Conservation (phyloP, 1,140 invertebrate species). For the Dinothrombium tinctorium region DNA sequence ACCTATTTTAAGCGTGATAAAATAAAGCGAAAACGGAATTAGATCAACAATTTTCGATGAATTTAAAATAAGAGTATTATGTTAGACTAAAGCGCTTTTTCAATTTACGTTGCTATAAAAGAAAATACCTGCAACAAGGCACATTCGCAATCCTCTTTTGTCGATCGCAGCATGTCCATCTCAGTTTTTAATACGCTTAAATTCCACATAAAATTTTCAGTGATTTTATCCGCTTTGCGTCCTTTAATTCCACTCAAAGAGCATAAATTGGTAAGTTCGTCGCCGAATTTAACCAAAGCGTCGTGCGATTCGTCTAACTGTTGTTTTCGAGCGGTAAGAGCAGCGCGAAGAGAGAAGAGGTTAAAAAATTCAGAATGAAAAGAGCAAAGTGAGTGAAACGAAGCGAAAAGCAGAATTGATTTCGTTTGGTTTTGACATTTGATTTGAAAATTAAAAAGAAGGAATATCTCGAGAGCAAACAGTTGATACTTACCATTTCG, state of each 20-base stretch:
- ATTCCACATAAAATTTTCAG: constrained; percentile 17
- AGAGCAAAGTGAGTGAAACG: neutral
- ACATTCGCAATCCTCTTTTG: constrained; percentile 13
- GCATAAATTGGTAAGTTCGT: constrained; percentile 3
- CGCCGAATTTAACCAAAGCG: constrained; percentile 8
- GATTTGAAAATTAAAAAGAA: constrained; percentile 4
- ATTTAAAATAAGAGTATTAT: neutral
- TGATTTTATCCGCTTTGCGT: constrained; percentile 15
- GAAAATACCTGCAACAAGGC: constrained; percentile 13
- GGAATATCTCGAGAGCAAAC: too few species aligned
- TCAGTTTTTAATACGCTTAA: constrained; percentile 14
- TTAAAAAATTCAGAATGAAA: neutral
- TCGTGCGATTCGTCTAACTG: constrained; percentile 12
- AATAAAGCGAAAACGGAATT: neutral
- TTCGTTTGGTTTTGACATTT: neutral
- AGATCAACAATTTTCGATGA: neutral
- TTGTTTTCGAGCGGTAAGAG: constrained; percentile 6
- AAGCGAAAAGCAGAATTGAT: neutral
- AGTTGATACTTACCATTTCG: constrained; percentile 21
- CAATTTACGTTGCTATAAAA: constrained; percentile 3
- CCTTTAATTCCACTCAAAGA: constrained; percentile 11
- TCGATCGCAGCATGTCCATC: constrained; percentile 11
- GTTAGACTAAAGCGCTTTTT: constrained; percentile 4
- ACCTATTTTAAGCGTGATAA: too few species aligned
- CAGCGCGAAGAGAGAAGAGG: neutral